phyloP scores from a whole-genome alignment of 2,113 vertebrate genomes.

The Brachypteracias leptosomus region DNA sequence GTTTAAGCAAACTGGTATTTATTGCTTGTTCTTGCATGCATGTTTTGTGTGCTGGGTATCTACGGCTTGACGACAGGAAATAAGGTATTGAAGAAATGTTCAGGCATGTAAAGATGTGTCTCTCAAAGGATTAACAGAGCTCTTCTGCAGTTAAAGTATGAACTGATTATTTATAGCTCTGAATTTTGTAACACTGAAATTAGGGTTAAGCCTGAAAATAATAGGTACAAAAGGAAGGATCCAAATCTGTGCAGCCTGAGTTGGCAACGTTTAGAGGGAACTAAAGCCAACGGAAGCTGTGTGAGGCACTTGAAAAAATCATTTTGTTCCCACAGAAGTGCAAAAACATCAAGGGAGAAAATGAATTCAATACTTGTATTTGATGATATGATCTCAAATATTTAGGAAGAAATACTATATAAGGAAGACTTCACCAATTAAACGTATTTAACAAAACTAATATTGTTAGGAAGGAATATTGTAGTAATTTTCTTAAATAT shows the following conservation, averaged over 20 bases:
- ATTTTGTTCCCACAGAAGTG: slow-evolving; percentile 48
- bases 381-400: not conserved
- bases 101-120: not conserved
- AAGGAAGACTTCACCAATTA: not conserved
- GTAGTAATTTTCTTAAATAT: not conserved
- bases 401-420: not conserved
- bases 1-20: slow-evolving; percentile 15
- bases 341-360: slow-evolving; percentile 15
- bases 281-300: slow-evolving; percentile 48
- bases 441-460: not conserved
- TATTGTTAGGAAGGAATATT: not conserved
- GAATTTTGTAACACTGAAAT: slow-evolving; percentile 25
- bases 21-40: slow-evolving; percentile 37
- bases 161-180: slow-evolving; percentile 37
- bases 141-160: not conserved
- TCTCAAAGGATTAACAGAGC: slow-evolving; percentile 24
- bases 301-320: slow-evolving; percentile 48
- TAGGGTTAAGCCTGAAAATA: slow-evolving; percentile 41
- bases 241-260: not conserved
- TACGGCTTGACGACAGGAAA: slow-evolving; percentile 25
- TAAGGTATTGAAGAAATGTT: slow-evolving; percentile 20
- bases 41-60: not conserved
- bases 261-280: slow-evolving; percentile 44
- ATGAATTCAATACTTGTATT: slow-evolving; percentile 13
- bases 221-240: slow-evolving; percentile 38